Evolutionary conservation across 2,113 vertebrate species (phyloP), one percentile per base, ranked within the genome.

Genomic region (Arenaria interpres): DNA sequence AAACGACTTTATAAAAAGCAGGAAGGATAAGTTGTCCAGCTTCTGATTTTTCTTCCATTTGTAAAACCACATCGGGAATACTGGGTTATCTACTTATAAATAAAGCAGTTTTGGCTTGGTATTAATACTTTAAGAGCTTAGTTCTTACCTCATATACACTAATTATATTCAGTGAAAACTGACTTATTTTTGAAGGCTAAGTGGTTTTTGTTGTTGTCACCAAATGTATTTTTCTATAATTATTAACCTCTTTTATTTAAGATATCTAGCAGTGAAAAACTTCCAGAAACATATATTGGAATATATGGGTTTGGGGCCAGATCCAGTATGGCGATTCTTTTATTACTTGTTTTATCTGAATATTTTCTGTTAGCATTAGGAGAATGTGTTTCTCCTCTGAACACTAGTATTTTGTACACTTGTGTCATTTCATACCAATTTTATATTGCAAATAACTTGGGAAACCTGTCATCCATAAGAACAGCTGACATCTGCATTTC

Each of bases 351-450:
- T 67, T 32, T 50, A 46, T 17, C 25, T 59, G 21, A 72, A 4
- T 81, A 78, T 68, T 85, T 69, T 78, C 28, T 56, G 2, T 15
- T 74, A n/a, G 59, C 6, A 5, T 50, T 53, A 73, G 13, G 23
- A 73, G 27, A 89, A 21, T 4, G 2, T 41, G 60, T 67, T 87
- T 71, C 24, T 74, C 23, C 30, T 89, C 60, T 81, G 41, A 89
- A 39, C 0, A 0, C 14, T 23, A 48, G 14, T 46, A 25, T 48
- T 77, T 74, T 68, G 12, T 68, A 85, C 9, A 28, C 8, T 37
- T 83, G 2, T 23, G 24, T 54, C 1, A 1, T 35, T 83, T 76
- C 78, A 73, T 2, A 0, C 18, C 0, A 56, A 35, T 93, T 71
- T 77, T 60, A 35, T 75, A 85, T 68, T 22, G 7, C n/a, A 77